phyloP scores from a whole-genome alignment of 1,140 invertebrate genomes.

The Drosophila navojoa region DNA sequence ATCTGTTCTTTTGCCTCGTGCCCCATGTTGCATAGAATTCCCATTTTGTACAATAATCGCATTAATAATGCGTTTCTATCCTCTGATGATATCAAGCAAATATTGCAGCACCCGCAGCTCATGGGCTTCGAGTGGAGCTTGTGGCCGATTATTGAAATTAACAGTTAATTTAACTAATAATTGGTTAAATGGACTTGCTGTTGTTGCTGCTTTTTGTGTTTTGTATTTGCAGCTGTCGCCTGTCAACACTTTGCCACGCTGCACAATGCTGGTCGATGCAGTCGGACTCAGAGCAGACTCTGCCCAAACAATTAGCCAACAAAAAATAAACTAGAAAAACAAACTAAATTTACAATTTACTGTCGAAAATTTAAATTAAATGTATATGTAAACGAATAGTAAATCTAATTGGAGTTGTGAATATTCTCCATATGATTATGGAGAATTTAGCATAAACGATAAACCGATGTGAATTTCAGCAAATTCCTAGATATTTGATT shows the following conservation, averaged over 20 bases:
- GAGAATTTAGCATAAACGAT: no score
- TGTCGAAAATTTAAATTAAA: slow-evolving; percentile 1
- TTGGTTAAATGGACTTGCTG: slow-evolving; percentile 66
- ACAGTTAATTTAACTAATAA: slow-evolving; percentile 78
- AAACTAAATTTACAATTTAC: slow-evolving; percentile 10
- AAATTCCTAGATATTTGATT: no score
- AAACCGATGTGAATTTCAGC: no score
- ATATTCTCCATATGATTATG: no score
- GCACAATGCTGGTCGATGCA: slow-evolving; percentile 52
- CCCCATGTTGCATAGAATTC: slow-evolving; percentile 43
- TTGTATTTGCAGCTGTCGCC: slow-evolving; percentile 40
- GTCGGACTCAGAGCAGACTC: no score
- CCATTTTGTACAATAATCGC: slow-evolving; percentile 67
- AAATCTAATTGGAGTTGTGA: no score
- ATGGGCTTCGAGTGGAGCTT: background rate
- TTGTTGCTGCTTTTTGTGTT: slow-evolving; percentile 1
- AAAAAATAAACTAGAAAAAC: background rate
- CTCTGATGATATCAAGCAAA: slow-evolving; percentile 12
- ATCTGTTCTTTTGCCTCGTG: background rate
- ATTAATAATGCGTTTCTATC: slow-evolving; percentile 67
- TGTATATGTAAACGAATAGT: no score
- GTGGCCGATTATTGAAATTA: slow-evolving; percentile 61
- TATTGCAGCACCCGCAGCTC: slow-evolving; percentile 45
- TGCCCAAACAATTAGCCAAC: slow-evolving; percentile 14
- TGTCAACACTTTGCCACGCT: slow-evolving; percentile 64